Base-by-base conservation (phyloP, 1,140 invertebrate species). In the Ceratosolen fusciceps region DNA sequence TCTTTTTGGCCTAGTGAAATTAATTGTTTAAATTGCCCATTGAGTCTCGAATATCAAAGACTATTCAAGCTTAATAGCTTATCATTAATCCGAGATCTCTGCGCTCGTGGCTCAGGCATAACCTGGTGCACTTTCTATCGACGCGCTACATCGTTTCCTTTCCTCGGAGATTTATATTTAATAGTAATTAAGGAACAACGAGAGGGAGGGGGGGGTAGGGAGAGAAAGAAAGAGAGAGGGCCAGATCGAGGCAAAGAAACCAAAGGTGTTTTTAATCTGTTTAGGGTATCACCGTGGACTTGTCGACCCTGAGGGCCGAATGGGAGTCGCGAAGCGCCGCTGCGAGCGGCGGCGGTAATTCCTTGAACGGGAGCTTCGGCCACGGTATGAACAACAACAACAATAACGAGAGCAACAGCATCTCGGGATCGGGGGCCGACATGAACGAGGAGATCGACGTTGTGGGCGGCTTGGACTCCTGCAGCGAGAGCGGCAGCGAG, bases 211-310 rank as follows among this genome's bases (percentile, higher is more conserved):
- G n/a, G n/a, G n/a, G n/a, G n/a, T n/a, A n/a, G n/a, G n/a, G 39
- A 43, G 39, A 43, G 5, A 43, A 43, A 7, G 39, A 43, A 12
- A 43, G 5, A 7, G 39, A 43, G 39, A 43, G 5, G 5, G 39
- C 39, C 39, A 12, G 12, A 43, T 19, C 52, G 52, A 54, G 14
- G 52, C n/a, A 54, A 16, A 4, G n/a, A 54, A n/a, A 39, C 26
- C 34, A 47, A 68, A 47, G 12, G 7, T 26, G 0, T 68, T 10
- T 19, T 74, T 58, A 0, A 19, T 34, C 58, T 74, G 54, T 84
- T 10, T 84, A 90, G 89, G 96, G 96, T 74, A 96, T 97, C 82
- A 93, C 95, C 31, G 96, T 97, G 14, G 96, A 97, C 86, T 87
- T 98, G 74, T 95, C 96, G 82, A 95, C 96, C 0, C 90, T 98